Conservation (phyloP, 2,888 invertebrate species). For the Disparrhopalites patrizii region DNA sequence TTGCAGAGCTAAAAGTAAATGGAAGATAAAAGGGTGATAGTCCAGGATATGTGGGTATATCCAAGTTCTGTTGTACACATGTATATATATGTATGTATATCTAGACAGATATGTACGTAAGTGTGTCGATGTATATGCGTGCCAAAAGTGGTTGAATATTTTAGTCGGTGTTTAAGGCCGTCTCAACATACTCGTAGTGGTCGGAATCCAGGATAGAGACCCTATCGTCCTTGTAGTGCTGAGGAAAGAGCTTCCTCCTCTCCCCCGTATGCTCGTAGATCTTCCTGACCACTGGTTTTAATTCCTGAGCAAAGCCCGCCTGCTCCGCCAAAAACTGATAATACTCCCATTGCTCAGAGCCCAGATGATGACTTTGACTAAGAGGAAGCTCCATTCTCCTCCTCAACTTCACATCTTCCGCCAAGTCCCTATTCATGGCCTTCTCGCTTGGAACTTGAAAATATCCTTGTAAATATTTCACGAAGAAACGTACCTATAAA, state of each 20-base stretch:
- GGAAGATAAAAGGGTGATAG: no score
- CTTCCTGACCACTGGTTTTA: slow-evolving; percentile 26
- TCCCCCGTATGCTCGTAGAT: slow-evolving; percentile 29
- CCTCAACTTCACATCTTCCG: slow-evolving; percentile 36
- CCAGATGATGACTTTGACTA: slow-evolving; percentile 35
- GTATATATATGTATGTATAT: no score
- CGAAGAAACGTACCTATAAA: slow-evolving; percentile 26
- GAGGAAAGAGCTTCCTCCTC: slow-evolving; percentile 23
- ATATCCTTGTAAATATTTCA: slow-evolving; percentile 39
- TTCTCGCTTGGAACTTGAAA: slow-evolving; percentile 29
- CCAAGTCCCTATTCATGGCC: slow-evolving; percentile 27
- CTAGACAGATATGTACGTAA: no score
- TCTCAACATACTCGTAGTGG: slow-evolving; percentile 1
- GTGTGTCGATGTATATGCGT: no score
- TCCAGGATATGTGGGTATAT: no score
- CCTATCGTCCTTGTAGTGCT: slow-evolving; percentile 25
- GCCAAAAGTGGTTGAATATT: not conserved
- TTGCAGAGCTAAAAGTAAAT: no score
- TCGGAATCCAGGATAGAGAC: slow-evolving; percentile 33
- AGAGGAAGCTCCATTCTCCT: slow-evolving; percentile 33
- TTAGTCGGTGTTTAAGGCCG: no score
- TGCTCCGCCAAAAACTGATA: slow-evolving; percentile 31
- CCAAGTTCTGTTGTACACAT: no score
- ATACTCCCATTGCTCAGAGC: slow-evolving; percentile 32
- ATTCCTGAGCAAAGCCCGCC: slow-evolving; percentile 21